A percentile compares a stretch with the other conserved stretches of the same genome.
Evolutionary conservation across 2,113 vertebrate species (phyloP).

Genomic region (Strix uralensis): DNA sequence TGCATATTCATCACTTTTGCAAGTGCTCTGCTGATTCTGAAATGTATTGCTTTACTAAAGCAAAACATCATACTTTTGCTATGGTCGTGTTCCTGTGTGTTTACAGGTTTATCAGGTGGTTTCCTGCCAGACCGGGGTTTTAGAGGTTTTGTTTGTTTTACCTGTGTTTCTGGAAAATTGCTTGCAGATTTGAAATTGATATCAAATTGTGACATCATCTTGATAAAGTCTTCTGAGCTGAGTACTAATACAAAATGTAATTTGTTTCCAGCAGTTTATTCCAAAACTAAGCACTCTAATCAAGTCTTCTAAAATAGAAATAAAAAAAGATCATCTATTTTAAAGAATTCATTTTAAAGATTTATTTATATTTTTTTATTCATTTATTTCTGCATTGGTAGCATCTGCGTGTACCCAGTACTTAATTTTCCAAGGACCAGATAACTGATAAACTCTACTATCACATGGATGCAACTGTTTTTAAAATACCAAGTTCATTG

Average conservation of each 20-base stretch:
- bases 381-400: background rate
- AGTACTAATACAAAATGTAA: background rate
- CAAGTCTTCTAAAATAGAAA: background rate
- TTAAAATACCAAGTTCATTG: background rate
- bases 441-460: background rate
- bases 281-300: background rate
- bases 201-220: background rate
- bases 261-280: background rate
- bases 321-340: accelerated
- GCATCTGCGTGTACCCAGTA: background rate
- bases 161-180: background rate
- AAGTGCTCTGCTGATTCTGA: background rate
- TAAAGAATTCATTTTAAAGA: background rate
- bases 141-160: background rate
- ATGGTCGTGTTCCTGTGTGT: accelerated
- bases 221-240: background rate
- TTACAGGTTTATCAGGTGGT: background rate
- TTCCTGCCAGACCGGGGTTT: background rate
- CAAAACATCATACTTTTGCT: background rate
- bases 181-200: background rate
- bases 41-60: background rate
- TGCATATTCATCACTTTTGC: background rate
- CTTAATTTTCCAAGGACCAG: background rate
- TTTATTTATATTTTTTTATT: background rate
- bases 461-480: background rate